Percentiles rank a stretch among this genome's conserved stretches.
These are phyloP conservation scores for Muntiacus reevesi DNA, from an alignment of 2,113 vertebrate genomes.

Conservation along the genomic window DNA sequence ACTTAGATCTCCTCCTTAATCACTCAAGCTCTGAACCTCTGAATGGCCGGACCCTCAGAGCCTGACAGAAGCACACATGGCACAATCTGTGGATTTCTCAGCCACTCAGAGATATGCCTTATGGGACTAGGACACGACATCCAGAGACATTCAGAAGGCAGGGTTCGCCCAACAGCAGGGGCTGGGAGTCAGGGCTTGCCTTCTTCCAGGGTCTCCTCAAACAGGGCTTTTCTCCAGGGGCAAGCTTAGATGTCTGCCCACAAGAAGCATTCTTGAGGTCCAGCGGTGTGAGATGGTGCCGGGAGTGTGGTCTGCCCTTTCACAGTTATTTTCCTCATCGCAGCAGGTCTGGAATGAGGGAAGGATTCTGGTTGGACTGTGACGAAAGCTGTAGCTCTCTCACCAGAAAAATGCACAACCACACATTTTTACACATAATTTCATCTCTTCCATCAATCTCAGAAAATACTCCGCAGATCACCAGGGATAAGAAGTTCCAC, in stretches of 20 bases:
- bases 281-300: neutral
- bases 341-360: neutral
- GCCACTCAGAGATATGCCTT: neutral
- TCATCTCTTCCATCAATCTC: neutral
- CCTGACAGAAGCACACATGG: neutral
- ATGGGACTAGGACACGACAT: neutral
- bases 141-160: neutral
- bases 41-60: neutral
- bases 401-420: neutral
- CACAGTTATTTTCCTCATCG: neutral
- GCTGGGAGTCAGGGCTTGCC: neutral
- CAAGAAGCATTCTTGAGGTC: accelerated
- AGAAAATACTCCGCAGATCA: neutral
- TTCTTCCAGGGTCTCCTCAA: neutral
- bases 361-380: neutral
- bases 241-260: neutral
- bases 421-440: neutral
- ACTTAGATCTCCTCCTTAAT: neutral
- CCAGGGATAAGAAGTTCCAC: neutral
- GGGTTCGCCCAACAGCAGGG: neutral
- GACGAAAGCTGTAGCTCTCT: neutral
- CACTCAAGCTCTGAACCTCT: neutral
- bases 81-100: neutral
- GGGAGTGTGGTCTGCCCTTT: neutral
- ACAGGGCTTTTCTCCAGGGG: neutral